phyloP scores from a whole-genome alignment of 2,888 invertebrate genomes.

The Athalia cordata region DNA sequence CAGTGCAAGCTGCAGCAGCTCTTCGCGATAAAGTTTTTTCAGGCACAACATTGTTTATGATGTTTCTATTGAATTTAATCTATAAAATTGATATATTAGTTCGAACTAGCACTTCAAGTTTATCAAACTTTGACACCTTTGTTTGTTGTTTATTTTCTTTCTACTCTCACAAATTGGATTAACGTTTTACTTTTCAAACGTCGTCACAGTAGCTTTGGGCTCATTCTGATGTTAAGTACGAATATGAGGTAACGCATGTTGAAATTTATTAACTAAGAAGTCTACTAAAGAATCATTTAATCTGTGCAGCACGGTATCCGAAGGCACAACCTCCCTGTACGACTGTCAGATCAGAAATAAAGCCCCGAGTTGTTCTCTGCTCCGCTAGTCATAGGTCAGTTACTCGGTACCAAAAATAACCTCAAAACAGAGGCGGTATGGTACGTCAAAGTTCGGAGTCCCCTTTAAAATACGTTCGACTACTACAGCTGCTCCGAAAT shows the following conservation, averaged over 20 bases:
- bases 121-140: no score
- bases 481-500: background rate
- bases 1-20: conserved; percentile 87
- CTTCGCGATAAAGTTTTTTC: conserved; percentile 89
- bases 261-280: background rate
- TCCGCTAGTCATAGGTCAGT: conserved; percentile 62
- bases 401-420: conserved; percentile 63
- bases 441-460: background rate
- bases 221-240: conserved; percentile 58
- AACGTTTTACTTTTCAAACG: background rate
- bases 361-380: conserved; percentile 48
- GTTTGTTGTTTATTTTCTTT: no score
- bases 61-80: background rate
- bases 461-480: no score
- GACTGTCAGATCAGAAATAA: conserved; percentile 59
- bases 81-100: background rate
- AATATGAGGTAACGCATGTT: conserved; percentile 36
- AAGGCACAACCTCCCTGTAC: conserved; percentile 47
- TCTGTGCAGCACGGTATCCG: background rate
- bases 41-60: conserved; percentile 82
- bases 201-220: conserved; percentile 55
- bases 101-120: no score
- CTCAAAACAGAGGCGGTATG: conserved; percentile 59
- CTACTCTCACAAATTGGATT: no score
- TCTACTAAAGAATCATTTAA: background rate